Conservation (phyloP, 2,888 invertebrate genomes). For the Nephrocerus scutellatus region DNA sequence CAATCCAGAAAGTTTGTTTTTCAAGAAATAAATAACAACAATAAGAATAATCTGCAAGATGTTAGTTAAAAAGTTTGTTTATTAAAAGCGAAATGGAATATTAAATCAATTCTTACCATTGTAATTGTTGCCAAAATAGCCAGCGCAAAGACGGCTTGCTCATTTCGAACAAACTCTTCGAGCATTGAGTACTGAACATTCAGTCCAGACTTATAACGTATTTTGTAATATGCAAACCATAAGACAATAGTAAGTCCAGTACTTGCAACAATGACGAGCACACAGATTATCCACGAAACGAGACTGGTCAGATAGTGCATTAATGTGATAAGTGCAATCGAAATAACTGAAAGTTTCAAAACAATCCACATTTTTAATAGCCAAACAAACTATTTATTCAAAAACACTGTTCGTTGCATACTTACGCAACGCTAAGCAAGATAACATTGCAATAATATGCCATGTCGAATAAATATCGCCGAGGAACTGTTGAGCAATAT, state of each 20-base stretch:
- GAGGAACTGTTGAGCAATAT: conserved; percentile 78
- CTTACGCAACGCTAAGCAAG: conserved; percentile 73
- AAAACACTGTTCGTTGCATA: conserved; percentile 1
- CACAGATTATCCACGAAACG: conserved; percentile 83
- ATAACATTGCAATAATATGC: conserved; percentile 75
- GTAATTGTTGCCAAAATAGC: conserved; percentile 81
- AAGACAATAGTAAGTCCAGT: conserved; percentile 70
- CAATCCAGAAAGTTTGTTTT: conserved; percentile 74
- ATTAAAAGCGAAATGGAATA: conserved; percentile 1
- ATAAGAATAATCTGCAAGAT: conserved; percentile 65
- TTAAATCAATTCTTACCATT: conserved; percentile 54
- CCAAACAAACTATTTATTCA: not conserved
- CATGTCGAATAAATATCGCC: conserved; percentile 83
- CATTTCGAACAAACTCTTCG: conserved; percentile 76
- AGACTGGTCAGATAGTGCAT: conserved; percentile 76
- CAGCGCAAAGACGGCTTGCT: conserved; percentile 75
- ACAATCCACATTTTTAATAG: not conserved
- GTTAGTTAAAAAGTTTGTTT: conserved; percentile 15
- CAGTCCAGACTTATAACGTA: conserved; percentile 50
- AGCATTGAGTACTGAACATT: conserved; percentile 48
- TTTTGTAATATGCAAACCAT: conserved; percentile 83
- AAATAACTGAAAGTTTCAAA: conserved; percentile 59
- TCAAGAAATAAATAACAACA: conserved; percentile 66
- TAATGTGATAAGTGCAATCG: conserved; percentile 73
- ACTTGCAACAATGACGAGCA: conserved; percentile 67